These are phyloP conservation scores for Apostichopus parvimensis DNA, from an alignment of 35 echinoderm and acorn worm genomes.

Conservation along the genomic window DNA sequence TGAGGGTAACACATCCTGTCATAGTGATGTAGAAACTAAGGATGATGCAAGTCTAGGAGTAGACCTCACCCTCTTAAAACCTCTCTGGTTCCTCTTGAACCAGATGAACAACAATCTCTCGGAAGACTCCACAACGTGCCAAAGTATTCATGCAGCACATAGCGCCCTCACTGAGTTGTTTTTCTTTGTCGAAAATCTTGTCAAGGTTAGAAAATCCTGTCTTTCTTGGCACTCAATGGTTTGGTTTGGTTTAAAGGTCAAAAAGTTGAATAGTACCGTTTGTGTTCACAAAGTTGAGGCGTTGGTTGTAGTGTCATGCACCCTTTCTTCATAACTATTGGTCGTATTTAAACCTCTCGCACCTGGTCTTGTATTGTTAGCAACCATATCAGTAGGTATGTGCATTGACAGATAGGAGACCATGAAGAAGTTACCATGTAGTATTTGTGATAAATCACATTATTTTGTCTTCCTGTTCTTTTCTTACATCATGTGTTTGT, in stretches of 20 bases:
- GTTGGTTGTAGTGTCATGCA: neutral
- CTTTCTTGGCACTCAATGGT: too few relatives aligned
- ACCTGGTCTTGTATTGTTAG: too few relatives aligned
- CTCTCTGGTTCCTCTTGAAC: conserved; percentile 86
- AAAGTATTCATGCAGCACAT: conserved; percentile 79
- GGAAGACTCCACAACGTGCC: conserved; percentile 56
- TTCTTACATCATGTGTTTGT: neutral
- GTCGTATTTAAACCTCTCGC: too few relatives aligned
- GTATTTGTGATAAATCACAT: too few relatives aligned
- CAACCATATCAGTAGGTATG: too few relatives aligned
- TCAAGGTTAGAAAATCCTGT: conserved; percentile 27
- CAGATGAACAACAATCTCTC: conserved; percentile 76
- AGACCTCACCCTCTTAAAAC: conserved; percentile 83
- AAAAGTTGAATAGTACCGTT: too few relatives aligned
- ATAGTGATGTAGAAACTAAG: neutral
- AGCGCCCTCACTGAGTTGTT: conserved; percentile 95
- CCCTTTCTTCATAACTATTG: too few relatives aligned
- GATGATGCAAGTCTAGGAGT: conserved; percentile 27
- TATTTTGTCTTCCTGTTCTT: too few relatives aligned
- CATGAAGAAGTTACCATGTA: too few relatives aligned
- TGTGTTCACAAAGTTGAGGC: too few relatives aligned
- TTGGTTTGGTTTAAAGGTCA: too few relatives aligned
- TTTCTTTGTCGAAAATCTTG: conserved; percentile 85
- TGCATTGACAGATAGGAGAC: too few relatives aligned
- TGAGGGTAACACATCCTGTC: neutral